phyloP scores from a whole-genome alignment of 2,888 invertebrate species.

The Merodon equestris region DNA sequence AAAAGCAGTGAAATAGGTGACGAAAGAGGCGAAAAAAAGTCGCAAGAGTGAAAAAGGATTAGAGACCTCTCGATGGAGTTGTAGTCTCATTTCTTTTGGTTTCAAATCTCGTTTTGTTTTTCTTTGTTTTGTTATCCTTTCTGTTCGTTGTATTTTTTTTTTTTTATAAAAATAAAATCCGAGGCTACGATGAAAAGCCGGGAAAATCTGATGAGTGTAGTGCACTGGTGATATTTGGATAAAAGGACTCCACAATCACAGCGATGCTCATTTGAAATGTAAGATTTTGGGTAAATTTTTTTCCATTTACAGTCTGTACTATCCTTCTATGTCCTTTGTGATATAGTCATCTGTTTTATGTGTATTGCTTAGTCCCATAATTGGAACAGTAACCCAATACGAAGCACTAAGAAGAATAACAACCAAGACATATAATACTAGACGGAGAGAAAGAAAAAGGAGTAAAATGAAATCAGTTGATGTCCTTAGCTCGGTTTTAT shows the following conservation, averaged over 20 bases:
- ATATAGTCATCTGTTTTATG: neutral
- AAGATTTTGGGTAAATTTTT: slow-evolving; percentile 26
- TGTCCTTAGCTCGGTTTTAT: neutral
- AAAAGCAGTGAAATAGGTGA: neutral
- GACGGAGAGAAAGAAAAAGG: neutral
- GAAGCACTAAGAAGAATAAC: slow-evolving; percentile 11
- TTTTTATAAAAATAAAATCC: no score
- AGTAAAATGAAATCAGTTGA: no score
- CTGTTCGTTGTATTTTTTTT: slow-evolving; percentile 17
- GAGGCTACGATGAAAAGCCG: slow-evolving; percentile 57
- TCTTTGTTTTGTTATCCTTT: slow-evolving; percentile 8
- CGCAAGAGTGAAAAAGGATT: slow-evolving; percentile 47
- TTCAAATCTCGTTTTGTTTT: slow-evolving; percentile 5
- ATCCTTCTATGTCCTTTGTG: neutral
- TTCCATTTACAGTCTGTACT: neutral
- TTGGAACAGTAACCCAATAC: slow-evolving; percentile 10
- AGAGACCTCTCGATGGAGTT: slow-evolving; percentile 64
- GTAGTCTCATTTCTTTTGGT: slow-evolving; percentile 35
- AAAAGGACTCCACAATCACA: slow-evolving; percentile 9
- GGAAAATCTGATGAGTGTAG: slow-evolving; percentile 27
- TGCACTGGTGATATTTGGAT: slow-evolving; percentile 48
- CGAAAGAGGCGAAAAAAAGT: slow-evolving; percentile 3
- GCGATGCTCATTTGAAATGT: slow-evolving; percentile 1
- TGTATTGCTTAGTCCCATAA: slow-evolving; percentile 24
- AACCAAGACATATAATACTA: slow-evolving; percentile 1